Percentiles rank a stretch among this genome's conserved stretches.
These are phyloP conservation scores for Aphidius ervi DNA, from an alignment of 1,140 invertebrate species.

Conservation along the genomic window DNA sequence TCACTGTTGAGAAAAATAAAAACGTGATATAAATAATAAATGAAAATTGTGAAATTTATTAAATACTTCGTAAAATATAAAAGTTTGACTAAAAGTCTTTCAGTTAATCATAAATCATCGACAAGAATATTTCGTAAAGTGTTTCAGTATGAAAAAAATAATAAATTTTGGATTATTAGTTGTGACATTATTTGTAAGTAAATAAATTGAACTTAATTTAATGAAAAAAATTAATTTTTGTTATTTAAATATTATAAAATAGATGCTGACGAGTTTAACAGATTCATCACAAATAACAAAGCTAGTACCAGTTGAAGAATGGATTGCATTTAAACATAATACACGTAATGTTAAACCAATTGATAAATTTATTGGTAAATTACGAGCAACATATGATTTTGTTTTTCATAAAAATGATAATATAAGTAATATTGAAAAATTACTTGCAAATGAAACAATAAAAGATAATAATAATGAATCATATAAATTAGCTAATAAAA, in stretches of 20 bases:
- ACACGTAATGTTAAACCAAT: slow-evolving; percentile 30
- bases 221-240: neutral
- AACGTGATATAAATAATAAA: too few species aligned
- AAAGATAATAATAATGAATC: slow-evolving; percentile 10
- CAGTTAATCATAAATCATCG: too few species aligned
- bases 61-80: neutral
- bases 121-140: too few species aligned
- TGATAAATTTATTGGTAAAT: slow-evolving; percentile 39
- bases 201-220: neutral
- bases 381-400: slow-evolving; percentile 40
- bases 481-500: slow-evolving; percentile 17
- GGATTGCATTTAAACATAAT: slow-evolving; percentile 27
- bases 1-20: too few species aligned
- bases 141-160: too few species aligned
- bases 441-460: slow-evolving; percentile 20
- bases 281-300: slow-evolving; percentile 38
- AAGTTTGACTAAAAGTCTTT: too few species aligned
- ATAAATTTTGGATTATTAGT: slow-evolving; percentile 13
- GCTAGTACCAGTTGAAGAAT: slow-evolving; percentile 37
- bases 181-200: slow-evolving; percentile 33
- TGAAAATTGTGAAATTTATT: neutral
- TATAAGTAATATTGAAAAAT: slow-evolving; percentile 35
- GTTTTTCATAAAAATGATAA: slow-evolving; percentile 39
- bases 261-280: slow-evolving; percentile 31
- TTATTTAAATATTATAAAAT: neutral